Conservation (phyloP, 2,797 vertebrate species). For the Catamblyrhynchus diadema region DNA sequence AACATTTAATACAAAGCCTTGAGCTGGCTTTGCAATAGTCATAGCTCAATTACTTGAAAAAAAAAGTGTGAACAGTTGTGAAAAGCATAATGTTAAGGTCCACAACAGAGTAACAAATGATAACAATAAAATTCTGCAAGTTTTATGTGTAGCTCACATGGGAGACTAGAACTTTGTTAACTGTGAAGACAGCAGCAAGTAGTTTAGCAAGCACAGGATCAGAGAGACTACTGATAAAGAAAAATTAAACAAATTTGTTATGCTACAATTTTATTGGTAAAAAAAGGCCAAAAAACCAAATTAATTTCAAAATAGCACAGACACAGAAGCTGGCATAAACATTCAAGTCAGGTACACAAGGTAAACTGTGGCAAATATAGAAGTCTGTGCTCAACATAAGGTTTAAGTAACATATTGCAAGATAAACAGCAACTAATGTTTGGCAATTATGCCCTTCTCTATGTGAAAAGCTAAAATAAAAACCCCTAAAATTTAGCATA, state of each 20-base stretch:
- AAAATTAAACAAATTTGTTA: background rate
- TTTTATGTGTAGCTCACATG: background rate
- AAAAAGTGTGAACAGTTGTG: background rate
- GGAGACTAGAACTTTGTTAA: background rate
- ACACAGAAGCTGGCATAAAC: background rate
- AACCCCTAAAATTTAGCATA: background rate
- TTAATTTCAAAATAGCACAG: background rate
- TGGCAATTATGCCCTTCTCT: background rate
- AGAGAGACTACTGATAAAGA: background rate
- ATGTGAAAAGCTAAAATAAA: background rate
- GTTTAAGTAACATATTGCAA: background rate
- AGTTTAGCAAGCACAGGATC: background rate
- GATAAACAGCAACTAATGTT: background rate
- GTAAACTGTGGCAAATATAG: rapidly evolving
- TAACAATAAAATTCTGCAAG: background rate
- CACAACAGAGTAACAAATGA: background rate
- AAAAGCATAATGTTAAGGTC: rapidly evolving
- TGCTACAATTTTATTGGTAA: background rate
- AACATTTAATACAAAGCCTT: background rate
- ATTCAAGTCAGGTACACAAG: background rate
- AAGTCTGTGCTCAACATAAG: background rate
- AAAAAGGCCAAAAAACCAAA: background rate
- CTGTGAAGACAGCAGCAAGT: background rate
- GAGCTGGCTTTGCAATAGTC: background rate
- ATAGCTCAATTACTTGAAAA: background rate